Evolutionary conservation across 2,113 vertebrate genomes (phyloP).

Genomic region (Microcebus murinus): DNA sequence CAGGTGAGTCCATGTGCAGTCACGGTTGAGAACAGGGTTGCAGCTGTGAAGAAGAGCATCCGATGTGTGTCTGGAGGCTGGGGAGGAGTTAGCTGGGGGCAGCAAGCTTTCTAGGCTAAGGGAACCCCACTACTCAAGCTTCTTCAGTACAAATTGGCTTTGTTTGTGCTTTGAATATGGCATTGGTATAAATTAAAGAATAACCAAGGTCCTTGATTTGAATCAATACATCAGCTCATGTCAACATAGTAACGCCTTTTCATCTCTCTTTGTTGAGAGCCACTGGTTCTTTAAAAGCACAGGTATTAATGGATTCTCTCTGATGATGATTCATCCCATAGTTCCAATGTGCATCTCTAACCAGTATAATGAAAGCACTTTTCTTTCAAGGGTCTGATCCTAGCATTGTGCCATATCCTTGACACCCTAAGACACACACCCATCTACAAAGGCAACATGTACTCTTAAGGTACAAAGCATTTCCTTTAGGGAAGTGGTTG

Average conservation of each 20-base stretch:
- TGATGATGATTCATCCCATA: background rate
- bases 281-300: conserved; percentile 58
- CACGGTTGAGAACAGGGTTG: background rate
- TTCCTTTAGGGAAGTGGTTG: conserved; percentile 29
- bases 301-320: conserved; percentile 62
- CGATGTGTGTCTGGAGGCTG: no score
- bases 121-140: background rate
- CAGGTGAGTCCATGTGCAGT: background rate
- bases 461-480: background rate
- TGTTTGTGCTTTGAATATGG: background rate
- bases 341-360: background rate
- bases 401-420: background rate
- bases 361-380: background rate
- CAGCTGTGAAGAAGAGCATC: background rate
- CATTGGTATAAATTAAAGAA: background rate
- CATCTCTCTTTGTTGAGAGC: conserved; percentile 50
- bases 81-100: background rate
- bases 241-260: background rate
- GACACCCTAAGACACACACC: background rate
- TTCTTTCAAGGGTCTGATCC: background rate
- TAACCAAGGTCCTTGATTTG: background rate
- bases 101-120: background rate
- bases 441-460: conserved; percentile 35
- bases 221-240: background rate
- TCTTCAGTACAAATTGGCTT: background rate